Base-by-base conservation (phyloP, 2,113 vertebrate genomes). In the Galeopterus variegatus region DNA sequence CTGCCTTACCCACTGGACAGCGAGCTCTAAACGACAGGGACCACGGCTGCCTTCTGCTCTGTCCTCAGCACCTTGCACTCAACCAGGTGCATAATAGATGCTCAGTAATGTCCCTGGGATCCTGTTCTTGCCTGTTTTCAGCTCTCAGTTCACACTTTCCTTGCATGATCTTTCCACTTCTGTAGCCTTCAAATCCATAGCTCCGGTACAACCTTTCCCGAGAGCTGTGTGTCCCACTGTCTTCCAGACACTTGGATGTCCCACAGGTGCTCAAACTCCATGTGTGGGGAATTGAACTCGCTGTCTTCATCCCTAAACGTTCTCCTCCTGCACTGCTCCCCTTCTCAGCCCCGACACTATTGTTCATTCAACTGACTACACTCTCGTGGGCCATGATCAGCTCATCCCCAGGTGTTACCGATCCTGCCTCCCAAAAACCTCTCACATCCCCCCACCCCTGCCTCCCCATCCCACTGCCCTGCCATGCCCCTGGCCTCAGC, bases 341-440 rank as follows among this genome's bases (percentile, higher is more conserved):
- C 13, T 56, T 56, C 81, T 70, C 67, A 75, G 73, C 31, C 18
- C 36, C 2, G 28, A 17, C 64, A 18, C 41, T 31, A 0, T 1
- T 2, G 1, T 23, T 26, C 24, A 50, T 6, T 85, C 64, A 6
- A 0, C 8, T 24, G 21, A 56, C 69, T 41, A 8, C 0, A 0
- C 36, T 60, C 41, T 79, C 52, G 15, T 28, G 31, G 17, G 28
- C 41, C 77, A 15, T 17, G 0, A 24, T 14, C 9, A 1, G 50
- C n/a, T 33, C 26, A 6, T 18, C 41, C 28, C 64, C 33, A 9
- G 60, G 52, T 9, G 14, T 24, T 24, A 28, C 0, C 62, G 80
- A 45, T 8, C 75, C 80, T 19, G 8, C 15, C 33, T 54, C 69
- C 70, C 72, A 19, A 1, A 21, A 13, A 58, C 23, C 54, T 72